Evolutionary conservation across 2,797 vertebrate species (phyloP).

Genomic region (Urophycis tenuis): DNA sequence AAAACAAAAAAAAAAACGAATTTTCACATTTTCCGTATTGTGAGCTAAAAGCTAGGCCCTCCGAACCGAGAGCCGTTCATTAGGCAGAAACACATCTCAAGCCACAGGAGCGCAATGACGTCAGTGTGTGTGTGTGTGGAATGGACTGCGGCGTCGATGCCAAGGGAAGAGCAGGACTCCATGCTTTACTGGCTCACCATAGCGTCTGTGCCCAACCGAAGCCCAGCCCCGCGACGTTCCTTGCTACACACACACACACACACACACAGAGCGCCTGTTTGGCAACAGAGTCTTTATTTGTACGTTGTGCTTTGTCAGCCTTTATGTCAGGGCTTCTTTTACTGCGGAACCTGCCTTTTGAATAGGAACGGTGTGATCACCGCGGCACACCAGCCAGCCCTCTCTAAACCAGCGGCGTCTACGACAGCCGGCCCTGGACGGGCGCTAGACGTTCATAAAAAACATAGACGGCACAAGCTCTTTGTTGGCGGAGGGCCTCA

Average conservation of each 20-base stretch:
- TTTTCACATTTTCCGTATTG: not conserved
- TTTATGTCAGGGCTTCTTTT: constrained; percentile 69
- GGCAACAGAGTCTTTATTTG: constrained; percentile 64
- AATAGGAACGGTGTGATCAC: constrained; percentile 77
- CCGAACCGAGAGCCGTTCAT: not conserved
- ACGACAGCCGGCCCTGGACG: constrained; percentile 3
- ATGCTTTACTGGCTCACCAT: constrained; percentile 64
- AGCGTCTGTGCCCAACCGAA: constrained; percentile 63
- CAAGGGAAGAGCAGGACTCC: constrained; percentile 47
- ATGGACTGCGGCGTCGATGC: constrained; percentile 30
- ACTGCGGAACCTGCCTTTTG: constrained; percentile 66
- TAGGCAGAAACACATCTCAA: constrained; percentile 9
- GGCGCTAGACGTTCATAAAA: not conserved
- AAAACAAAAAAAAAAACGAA: not conserved
- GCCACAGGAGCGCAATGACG: constrained; percentile 8
- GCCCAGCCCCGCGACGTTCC: constrained; percentile 53
- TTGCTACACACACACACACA: constrained; percentile 12
- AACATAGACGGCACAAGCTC: too few species aligned
- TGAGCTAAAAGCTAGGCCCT: not conserved
- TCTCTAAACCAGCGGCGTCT: constrained; percentile 42
- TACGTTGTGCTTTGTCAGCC: constrained; percentile 67
- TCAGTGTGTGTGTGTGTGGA: too few species aligned
- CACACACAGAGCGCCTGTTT: constrained; percentile 66
- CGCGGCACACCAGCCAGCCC: constrained; percentile 70
- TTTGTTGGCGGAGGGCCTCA: not conserved